phyloP scores from a whole-genome alignment of 2,113 vertebrate species.

The Dipodomys stephensi region DNA sequence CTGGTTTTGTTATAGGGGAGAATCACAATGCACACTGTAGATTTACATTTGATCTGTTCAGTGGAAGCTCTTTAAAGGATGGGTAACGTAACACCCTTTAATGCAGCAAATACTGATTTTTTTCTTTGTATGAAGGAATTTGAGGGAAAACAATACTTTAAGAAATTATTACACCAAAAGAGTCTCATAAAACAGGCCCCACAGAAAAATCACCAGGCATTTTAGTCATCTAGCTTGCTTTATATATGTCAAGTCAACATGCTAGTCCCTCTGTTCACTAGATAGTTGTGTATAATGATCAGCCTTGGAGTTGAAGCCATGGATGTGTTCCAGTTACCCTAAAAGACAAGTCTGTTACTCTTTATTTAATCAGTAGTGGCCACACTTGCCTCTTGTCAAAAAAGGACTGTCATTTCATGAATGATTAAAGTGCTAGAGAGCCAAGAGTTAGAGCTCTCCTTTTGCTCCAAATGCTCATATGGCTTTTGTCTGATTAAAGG shows the following conservation, averaged over 20 bases:
- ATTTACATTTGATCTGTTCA: slow-evolving; percentile 47
- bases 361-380: slow-evolving; percentile 52
- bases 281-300: background rate
- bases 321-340: background rate
- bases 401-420: slow-evolving; percentile 70
- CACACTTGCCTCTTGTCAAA: slow-evolving; percentile 66
- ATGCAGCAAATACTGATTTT: background rate
- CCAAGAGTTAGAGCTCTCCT: slow-evolving; percentile 68
- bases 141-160: slow-evolving; percentile 3
- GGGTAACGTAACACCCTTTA: background rate
- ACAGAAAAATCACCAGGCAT: background rate
- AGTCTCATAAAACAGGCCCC: background rate
- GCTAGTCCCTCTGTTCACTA: background rate
- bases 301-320: background rate
- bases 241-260: background rate
- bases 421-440: slow-evolving; percentile 72
- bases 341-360: slow-evolving; percentile 36
- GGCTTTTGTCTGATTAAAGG: slow-evolving; percentile 80
- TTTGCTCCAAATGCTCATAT: slow-evolving; percentile 74
- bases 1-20: background rate
- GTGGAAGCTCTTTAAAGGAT: slow-evolving; percentile 17
- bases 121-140: background rate
- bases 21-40: background rate
- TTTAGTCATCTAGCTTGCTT: slow-evolving; percentile 21
- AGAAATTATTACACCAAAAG: background rate